phyloP scores from a whole-genome alignment of 2,797 vertebrate genomes.

The Chelmon rostratus region DNA sequence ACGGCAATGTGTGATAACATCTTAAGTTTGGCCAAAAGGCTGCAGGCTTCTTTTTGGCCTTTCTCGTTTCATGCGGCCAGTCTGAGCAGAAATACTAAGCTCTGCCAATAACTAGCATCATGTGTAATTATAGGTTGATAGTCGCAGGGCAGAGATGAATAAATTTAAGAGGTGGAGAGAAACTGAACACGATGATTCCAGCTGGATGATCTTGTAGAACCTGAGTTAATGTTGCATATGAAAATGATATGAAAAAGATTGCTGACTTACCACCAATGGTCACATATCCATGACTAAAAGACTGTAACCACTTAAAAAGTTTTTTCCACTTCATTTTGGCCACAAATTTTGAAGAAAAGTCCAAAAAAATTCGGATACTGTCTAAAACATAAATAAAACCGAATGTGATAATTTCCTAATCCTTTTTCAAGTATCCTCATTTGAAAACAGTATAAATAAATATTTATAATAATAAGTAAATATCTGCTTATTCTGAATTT shows the following conservation, averaged over 20 bases:
- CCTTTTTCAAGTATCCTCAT: too few relatives aligned
- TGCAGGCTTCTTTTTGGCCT: neutral
- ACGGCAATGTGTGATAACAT: conserved; percentile 5
- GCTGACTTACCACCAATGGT: neutral
- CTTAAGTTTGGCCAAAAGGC: conserved; percentile 19
- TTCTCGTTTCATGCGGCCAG: neutral
- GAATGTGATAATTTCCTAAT: too few relatives aligned
- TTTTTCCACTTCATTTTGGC: too few relatives aligned
- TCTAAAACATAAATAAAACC: too few relatives aligned
- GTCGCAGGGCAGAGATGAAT: neutral
- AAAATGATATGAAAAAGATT: neutral
- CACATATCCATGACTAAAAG: neutral
- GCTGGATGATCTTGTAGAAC: neutral
- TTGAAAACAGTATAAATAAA: too few relatives aligned
- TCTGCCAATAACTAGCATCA: neutral
- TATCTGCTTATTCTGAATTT: too few relatives aligned
- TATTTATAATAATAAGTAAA: too few relatives aligned
- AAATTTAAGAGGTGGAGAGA: neutral
- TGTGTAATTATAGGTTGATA: neutral
- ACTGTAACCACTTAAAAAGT: too few relatives aligned
- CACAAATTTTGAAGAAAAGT: too few relatives aligned
- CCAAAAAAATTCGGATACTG: too few relatives aligned
- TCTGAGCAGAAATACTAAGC: conserved; percentile 1
- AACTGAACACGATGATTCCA: neutral
- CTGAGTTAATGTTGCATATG: neutral